Conservation (phyloP, 2,113 vertebrate genomes). For the Triplophysa siluroides region DNA sequence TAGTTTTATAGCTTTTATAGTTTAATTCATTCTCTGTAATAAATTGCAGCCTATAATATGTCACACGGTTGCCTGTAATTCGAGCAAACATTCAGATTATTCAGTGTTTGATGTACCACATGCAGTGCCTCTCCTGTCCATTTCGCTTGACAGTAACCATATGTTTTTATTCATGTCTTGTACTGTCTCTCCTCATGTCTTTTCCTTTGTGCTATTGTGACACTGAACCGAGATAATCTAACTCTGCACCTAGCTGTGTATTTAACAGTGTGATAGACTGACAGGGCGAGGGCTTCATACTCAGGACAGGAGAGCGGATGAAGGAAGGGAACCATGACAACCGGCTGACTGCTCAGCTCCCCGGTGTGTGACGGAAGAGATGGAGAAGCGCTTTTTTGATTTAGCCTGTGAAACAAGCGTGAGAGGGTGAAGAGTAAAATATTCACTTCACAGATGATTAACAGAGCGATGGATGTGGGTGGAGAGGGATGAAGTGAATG, state of each 20-base stretch:
- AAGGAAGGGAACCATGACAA: constrained; percentile 50
- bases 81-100: background rate
- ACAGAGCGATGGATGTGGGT: constrained; percentile 7
- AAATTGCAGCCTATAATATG: no score
- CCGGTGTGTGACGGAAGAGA: constrained; percentile 33
- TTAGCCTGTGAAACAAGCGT: constrained; percentile 29
- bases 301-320: background rate
- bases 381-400: constrained; percentile 39
- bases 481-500: constrained; percentile 9
- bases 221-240: constrained; percentile 16
- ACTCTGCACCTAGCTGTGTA: constrained; percentile 10
- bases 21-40: no score
- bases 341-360: constrained; percentile 29
- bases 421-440: constrained; percentile 46
- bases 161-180: background rate
- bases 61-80: background rate
- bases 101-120: background rate
- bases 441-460: constrained; percentile 52
- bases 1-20: no score
- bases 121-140: background rate
- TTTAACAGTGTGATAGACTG: constrained; percentile 19
- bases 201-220: background rate
- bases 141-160: constrained; percentile 56
- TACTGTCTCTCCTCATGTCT: no score
- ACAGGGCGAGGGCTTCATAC: constrained; percentile 5